phyloP scores from a whole-genome alignment of 2,113 vertebrate species.

The Aegithalos caudatus region DNA sequence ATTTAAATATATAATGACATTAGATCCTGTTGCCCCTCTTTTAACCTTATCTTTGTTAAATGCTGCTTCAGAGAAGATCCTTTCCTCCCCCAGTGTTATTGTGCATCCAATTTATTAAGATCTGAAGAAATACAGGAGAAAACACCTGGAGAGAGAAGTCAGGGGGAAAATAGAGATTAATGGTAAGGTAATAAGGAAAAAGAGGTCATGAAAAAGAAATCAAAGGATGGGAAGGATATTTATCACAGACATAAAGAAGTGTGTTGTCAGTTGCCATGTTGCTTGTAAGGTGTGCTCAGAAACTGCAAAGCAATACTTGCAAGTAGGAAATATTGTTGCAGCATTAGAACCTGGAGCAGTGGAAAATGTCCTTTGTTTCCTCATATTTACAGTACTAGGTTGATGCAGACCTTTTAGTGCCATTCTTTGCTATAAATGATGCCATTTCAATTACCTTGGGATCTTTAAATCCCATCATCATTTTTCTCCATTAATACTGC shows the following conservation, averaged over 20 bases:
- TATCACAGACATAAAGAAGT: background rate
- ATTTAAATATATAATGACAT: slow-evolving; percentile 51
- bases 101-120: background rate
- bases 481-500: background rate
- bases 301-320: background rate
- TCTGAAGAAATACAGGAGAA: background rate
- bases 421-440: background rate
- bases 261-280: background rate
- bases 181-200: background rate
- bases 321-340: background rate
- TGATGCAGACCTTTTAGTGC: background rate
- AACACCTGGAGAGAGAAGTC: background rate
- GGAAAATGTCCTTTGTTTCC: background rate
- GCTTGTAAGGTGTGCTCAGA: background rate
- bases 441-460: background rate
- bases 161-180: background rate
- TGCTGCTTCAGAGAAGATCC: slow-evolving; percentile 6
- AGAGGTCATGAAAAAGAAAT: background rate
- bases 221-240: background rate
- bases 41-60: slow-evolving; percentile 8
- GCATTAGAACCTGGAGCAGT: background rate
- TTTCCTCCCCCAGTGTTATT: background rate
- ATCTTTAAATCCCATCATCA: background rate
- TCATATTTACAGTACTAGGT: background rate
- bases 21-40: slow-evolving; percentile 1